Percentiles rank a stretch among this genome's conserved stretches.
phyloP scores from a whole-genome alignment of 2,797 vertebrate genomes.

The Hypotaenidia philippensis region DNA sequence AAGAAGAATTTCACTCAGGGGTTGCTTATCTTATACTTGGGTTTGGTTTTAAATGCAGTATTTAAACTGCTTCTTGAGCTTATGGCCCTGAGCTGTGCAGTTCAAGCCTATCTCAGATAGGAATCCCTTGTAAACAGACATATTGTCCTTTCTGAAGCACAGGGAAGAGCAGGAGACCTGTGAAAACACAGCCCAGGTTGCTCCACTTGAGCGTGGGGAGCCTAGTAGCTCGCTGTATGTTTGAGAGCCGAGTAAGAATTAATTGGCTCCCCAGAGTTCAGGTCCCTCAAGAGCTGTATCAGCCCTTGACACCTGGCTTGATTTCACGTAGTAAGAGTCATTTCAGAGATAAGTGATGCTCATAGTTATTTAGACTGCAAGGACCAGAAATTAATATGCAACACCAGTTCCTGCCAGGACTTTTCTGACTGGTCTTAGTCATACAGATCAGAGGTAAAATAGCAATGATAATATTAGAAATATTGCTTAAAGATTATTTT shows the following conservation, averaged over 20 bases:
- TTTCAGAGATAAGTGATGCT: not conserved
- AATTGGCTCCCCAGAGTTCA: not conserved
- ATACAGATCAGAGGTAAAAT: constrained; percentile 26
- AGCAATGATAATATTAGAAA: constrained; percentile 52
- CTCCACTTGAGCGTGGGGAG: not conserved
- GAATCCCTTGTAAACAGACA: not conserved
- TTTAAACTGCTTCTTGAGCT: not conserved
- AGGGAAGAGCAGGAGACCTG: not conserved
- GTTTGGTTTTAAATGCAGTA: not conserved
- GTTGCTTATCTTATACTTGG: not conserved
- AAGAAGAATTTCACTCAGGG: not conserved
- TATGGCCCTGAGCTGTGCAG: not conserved
- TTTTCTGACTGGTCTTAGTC: constrained; percentile 18
- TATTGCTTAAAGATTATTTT: constrained; percentile 73
- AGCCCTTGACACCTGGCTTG: not conserved
- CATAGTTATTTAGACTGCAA: not conserved
- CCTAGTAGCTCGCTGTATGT: fast-evolving
- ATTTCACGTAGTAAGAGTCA: not conserved
- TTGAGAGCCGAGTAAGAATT: not conserved
- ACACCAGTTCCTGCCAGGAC: not conserved
- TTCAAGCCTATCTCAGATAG: not conserved
- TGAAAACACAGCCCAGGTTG: not conserved
- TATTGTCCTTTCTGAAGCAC: fast-evolving
- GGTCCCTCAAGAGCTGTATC: not conserved
- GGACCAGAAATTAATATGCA: not conserved